A percentile compares a stretch with the other conserved stretches of the same genome.
These are phyloP conservation scores for Nasalis larvatus DNA, from an alignment of 2,113 vertebrate genomes.

Conservation along the genomic window DNA sequence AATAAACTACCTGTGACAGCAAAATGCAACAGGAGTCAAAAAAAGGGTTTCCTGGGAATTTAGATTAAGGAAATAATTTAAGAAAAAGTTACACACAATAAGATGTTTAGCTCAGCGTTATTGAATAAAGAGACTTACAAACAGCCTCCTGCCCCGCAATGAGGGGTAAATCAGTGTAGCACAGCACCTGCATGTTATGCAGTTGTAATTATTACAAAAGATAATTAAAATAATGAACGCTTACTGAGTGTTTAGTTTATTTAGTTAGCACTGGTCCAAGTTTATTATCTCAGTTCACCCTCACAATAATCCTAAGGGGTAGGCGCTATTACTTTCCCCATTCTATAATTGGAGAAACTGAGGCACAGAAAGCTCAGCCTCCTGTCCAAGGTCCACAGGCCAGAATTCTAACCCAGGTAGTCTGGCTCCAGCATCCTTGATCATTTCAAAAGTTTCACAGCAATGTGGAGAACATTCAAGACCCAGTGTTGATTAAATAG, in stretches of 20 bases:
- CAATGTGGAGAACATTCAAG: background rate
- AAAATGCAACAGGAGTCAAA: background rate
- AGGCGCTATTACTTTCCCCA: background rate
- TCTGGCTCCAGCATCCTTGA: background rate
- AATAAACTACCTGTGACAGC: background rate
- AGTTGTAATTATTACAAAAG: background rate
- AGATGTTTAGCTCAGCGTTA: background rate
- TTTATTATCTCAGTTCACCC: background rate
- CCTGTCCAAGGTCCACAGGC: background rate
- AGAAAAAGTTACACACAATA: background rate
- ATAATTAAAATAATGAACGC: background rate
- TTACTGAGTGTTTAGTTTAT: background rate
- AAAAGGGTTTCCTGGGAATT: background rate
- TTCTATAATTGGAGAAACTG: background rate
- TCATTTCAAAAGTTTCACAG: background rate
- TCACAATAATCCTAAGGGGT: background rate
- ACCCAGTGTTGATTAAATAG: background rate
- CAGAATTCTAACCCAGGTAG: background rate
- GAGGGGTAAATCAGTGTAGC: background rate
- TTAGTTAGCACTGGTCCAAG: background rate
- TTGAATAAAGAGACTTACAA: background rate
- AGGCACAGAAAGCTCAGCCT: background rate
- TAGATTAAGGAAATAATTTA: background rate
- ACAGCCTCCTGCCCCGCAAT: background rate
- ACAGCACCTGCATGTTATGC: too few relatives aligned